Conservation (phyloP, 2,113 vertebrate species). For the Saimiri boliviensis region DNA sequence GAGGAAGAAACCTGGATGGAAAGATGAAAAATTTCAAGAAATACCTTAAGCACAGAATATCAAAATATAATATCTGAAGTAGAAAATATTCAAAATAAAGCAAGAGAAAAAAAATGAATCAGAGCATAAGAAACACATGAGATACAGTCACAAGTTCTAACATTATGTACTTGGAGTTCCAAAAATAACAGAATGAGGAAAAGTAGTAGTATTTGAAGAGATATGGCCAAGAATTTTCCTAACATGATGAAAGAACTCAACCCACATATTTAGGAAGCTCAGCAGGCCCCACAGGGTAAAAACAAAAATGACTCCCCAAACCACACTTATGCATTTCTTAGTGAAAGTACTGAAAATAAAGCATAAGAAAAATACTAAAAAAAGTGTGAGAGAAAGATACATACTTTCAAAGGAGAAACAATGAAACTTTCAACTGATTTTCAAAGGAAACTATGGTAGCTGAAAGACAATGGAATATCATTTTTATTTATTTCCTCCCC, state of each 20-base stretch:
- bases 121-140: not conserved
- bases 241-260: not conserved
- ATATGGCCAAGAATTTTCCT: not conserved
- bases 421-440: not conserved
- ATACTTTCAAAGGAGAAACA: not conserved
- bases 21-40: not conserved
- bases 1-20: not conserved
- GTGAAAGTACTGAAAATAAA: not conserved
- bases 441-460: not conserved
- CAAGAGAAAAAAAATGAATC: not conserved
- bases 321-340: not conserved
- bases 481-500: not conserved
- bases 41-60: not conserved
- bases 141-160: not conserved
- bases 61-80: not conserved
- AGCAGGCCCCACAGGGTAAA: not conserved
- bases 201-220: not conserved
- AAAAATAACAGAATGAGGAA: not conserved
- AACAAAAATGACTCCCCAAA: not conserved
- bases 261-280: not conserved
- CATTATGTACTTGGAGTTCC: not conserved
- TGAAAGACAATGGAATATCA: not conserved
- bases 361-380: not conserved
- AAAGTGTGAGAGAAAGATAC: not conserved
- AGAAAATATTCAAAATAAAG: not conserved